Evolutionary conservation across 2,888 invertebrate genomes (phyloP).

Genomic region (Eubasilissa splendida): DNA sequence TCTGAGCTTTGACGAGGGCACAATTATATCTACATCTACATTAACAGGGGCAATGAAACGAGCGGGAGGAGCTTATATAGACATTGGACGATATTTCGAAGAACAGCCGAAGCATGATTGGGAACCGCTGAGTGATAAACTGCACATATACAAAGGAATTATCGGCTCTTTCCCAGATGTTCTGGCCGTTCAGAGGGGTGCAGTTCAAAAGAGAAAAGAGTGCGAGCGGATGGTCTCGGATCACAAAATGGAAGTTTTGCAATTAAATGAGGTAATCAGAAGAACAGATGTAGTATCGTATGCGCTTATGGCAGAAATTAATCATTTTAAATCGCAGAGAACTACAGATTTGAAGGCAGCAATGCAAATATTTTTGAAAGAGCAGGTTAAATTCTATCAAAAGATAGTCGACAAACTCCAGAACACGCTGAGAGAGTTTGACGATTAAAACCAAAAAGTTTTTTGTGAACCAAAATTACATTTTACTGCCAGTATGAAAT

Average conservation of each 20-base stretch:
- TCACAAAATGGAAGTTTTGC: slow-evolving; percentile 86
- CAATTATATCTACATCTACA: slow-evolving; percentile 75
- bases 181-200: slow-evolving; percentile 89
- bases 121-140: slow-evolving; percentile 91
- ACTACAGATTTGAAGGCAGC: slow-evolving; percentile 88
- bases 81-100: slow-evolving; percentile 90
- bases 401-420: slow-evolving; percentile 84
- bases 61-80: slow-evolving; percentile 91
- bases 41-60: slow-evolving; percentile 87
- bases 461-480: slow-evolving; percentile 39
- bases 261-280: slow-evolving; percentile 85
- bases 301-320: slow-evolving; percentile 93
- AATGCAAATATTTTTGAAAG: slow-evolving; percentile 88
- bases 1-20: slow-evolving; percentile 83
- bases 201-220: slow-evolving; percentile 91
- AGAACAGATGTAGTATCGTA: slow-evolving; percentile 95
- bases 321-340: slow-evolving; percentile 92
- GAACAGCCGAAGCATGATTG: slow-evolving; percentile 92
- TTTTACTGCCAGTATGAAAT: slow-evolving; percentile 25
- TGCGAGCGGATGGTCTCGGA: slow-evolving; percentile 87
- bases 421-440: slow-evolving; percentile 70
- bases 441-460: slow-evolving; percentile 63
- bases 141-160: slow-evolving; percentile 96
- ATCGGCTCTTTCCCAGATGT: slow-evolving; percentile 93
- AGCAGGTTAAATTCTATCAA: slow-evolving; percentile 94